A percentile compares a stretch with the other conserved stretches of the same genome.
Conservation (phyloP, 2,888 invertebrate genomes). For the Clanis bilineata region DNA sequence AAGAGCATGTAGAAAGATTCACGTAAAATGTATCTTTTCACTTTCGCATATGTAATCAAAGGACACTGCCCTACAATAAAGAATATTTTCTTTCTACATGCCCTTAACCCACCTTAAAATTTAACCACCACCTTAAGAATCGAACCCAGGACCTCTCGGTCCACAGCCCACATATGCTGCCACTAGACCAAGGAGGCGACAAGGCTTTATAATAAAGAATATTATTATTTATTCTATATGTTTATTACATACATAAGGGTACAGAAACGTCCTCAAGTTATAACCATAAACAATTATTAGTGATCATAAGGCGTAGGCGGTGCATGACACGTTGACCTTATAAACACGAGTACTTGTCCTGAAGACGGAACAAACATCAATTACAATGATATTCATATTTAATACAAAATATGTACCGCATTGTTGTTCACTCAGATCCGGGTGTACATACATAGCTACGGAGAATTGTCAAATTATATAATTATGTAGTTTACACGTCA, state of each 20-base stretch:
- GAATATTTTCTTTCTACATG: too few species aligned
- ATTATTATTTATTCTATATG: too few species aligned
- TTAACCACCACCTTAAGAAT: too few species aligned
- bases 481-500: background rate
- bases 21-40: too few species aligned
- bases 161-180: too few species aligned
- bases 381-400: constrained; percentile 4
- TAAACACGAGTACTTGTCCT: constrained; percentile 1
- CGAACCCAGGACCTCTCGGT: too few species aligned
- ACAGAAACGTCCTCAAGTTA: background rate
- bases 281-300: background rate
- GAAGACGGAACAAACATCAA: constrained; percentile 13
- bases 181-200: too few species aligned
- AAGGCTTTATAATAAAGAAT: too few species aligned
- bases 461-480: constrained; percentile 3
- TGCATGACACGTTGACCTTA: constrained; percentile 15
- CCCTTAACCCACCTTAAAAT: too few species aligned
- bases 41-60: too few species aligned
- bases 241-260: background rate
- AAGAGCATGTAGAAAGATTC: too few species aligned
- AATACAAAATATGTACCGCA: background rate
- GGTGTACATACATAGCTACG: background rate
- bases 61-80: too few species aligned
- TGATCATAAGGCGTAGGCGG: background rate
- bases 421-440: constrained; percentile 4